phyloP scores from a whole-genome alignment of 2,113 vertebrate genomes.

The Rhinichthys klamathensis region DNA sequence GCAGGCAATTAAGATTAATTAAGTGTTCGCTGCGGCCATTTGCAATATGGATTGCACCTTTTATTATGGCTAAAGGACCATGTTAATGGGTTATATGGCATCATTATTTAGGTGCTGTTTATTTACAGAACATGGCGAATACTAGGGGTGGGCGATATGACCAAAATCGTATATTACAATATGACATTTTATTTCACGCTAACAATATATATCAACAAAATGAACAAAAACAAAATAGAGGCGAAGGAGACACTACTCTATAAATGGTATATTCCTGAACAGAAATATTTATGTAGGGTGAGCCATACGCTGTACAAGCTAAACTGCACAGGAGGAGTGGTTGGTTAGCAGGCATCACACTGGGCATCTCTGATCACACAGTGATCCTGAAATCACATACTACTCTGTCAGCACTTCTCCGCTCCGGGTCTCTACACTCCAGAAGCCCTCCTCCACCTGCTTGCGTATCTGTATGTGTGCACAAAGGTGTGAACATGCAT shows the following conservation, averaged over 20 bases:
- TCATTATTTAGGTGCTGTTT: constrained; percentile 60
- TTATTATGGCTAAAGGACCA: constrained; percentile 65
- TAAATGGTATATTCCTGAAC: background rate
- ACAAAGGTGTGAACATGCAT: constrained; percentile 65
- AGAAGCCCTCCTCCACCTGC: constrained; percentile 51
- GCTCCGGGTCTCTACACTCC: constrained; percentile 30
- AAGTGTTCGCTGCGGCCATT: constrained; percentile 69
- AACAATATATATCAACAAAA: no score
- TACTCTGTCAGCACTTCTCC: constrained; percentile 45
- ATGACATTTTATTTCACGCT: no score
- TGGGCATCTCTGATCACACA: constrained; percentile 27
- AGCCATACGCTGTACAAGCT: background rate
- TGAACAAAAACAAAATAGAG: background rate
- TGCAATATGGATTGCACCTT: constrained; percentile 67
- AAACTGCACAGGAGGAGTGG: background rate
- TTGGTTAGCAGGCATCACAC: constrained; percentile 17
- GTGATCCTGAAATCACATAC: constrained; percentile 2
- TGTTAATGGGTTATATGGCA: constrained; percentile 60
- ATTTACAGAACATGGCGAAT: constrained; percentile 63
- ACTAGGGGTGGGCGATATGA: background rate
- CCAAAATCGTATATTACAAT: no score
- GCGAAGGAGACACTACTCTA: background rate
- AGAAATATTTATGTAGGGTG: background rate
- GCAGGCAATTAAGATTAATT: constrained; percentile 78
- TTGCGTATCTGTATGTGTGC: constrained; percentile 34